Base-by-base conservation (phyloP, 2,797 vertebrate genomes). In the Dipus sagitta region DNA sequence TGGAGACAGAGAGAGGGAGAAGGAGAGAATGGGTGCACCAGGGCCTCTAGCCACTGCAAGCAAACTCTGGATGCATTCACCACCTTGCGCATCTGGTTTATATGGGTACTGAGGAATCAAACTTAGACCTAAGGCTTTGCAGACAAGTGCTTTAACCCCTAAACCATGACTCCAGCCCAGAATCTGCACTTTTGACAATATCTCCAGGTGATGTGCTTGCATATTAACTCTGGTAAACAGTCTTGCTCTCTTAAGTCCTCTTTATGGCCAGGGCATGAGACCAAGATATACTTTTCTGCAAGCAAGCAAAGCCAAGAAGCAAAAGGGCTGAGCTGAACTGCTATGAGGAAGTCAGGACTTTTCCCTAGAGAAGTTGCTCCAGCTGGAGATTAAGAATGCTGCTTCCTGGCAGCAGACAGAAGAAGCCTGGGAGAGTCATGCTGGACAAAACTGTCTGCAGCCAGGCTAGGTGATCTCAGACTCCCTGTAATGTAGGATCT, bases 231-330 rank as follows among this genome's bases (percentile, higher is more conserved):
- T 70, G 17, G 70, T 34, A 71, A 88, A 13, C 24, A 12, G 67
- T 58, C 14, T 30, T 54, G 67, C 14, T 42, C 2, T 4, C 10
- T 65, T 64, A 34, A 76, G 3, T 75, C 18, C 18, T 7, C 13
- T 42, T 5, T 1, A 0, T 17, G 74, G 8, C 1, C 0, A 3
- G 58, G n/a, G 30, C 10, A 67, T n/a, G 54, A 32, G 54, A 86
- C 13, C 28, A 14, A 23, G 54, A 21, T 32, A 64, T 6, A 21
- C 7, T 26, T 88, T 28, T 58, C 58, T 38, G 23, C 2, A 68
- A 58, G n/a, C 82, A 76, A 71, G 34, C 54, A 38, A 78, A 78
- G 34, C 24, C 47, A 60, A 75, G 28, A 2, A 62, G 38, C 17
- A 42, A 65, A 80, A 81, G 62, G 60, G 52, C 17, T 62, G 30